Evolutionary conservation across 2,888 invertebrate species (phyloP).

Genomic region (Xiphydria camelus): DNA sequence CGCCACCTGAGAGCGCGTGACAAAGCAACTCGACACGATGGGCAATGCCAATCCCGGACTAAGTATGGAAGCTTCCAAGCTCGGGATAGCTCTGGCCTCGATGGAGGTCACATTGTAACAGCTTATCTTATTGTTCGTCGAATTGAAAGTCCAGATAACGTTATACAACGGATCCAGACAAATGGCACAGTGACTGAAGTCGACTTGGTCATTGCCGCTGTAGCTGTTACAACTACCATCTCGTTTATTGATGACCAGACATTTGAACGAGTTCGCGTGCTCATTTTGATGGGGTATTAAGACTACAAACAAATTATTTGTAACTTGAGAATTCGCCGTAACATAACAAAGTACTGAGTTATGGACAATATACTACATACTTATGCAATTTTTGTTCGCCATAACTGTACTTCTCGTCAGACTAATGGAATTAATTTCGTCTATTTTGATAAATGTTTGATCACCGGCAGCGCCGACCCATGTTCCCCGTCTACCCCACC

Average conservation of each 20-base stretch:
- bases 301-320: conserved; percentile 63
- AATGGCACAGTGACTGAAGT: conserved; percentile 77
- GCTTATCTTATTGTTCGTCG: conserved; percentile 67
- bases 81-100: conserved; percentile 63
- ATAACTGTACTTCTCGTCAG: conserved; percentile 86
- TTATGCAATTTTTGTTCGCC: conserved; percentile 81
- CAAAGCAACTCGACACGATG: conserved; percentile 67
- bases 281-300: conserved; percentile 81
- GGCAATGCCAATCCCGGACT: conserved; percentile 84
- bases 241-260: conserved; percentile 84
- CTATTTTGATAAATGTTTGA: conserved; percentile 90
- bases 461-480: conserved; percentile 97
- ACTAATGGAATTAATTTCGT: conserved; percentile 90
- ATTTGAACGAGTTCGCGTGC: conserved; percentile 75
- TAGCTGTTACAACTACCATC: conserved; percentile 89
- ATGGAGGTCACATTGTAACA: conserved; percentile 85
- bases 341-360: too few species aligned
- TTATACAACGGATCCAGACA: conserved; percentile 92
- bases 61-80: conserved; percentile 66
- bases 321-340: too few species aligned
- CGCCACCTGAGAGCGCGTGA: conserved; percentile 87
- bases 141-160: conserved; percentile 89
- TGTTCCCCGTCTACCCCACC: conserved; percentile 84
- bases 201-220: conserved; percentile 79
- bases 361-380: conserved; percentile 61